Conservation (phyloP, 2,113 vertebrate genomes). For the Philantomba maxwellii region DNA sequence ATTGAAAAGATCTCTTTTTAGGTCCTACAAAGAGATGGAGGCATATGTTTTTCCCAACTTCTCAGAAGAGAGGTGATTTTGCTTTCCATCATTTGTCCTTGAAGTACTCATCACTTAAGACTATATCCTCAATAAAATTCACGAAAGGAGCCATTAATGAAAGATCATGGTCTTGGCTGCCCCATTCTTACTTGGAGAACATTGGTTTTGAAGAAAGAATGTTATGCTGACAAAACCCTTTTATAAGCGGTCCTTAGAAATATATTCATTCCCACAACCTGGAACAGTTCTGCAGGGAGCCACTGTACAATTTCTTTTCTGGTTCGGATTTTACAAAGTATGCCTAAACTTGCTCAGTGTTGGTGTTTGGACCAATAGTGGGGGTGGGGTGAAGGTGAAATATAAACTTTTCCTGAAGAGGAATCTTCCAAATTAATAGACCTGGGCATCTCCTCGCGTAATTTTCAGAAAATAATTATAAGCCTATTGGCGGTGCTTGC, state of each 20-base stretch:
- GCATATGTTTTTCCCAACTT: background rate
- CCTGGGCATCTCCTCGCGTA: background rate
- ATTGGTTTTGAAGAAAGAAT: background rate
- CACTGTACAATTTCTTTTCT: background rate
- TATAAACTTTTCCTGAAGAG: background rate
- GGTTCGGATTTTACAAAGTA: background rate
- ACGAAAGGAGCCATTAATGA: background rate
- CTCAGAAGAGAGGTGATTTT: background rate
- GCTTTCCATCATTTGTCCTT: background rate
- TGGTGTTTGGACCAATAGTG: background rate
- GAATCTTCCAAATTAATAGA: background rate
- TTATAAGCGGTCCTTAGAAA: background rate
- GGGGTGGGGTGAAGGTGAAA: background rate
- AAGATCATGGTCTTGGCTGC: background rate
- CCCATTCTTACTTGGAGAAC: background rate
- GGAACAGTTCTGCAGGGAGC: background rate
- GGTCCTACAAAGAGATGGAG: background rate
- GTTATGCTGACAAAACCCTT: background rate
- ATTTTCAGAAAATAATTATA: conserved; percentile 50
- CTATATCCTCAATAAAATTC: background rate
- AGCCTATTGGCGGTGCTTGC: background rate
- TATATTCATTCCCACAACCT: background rate
- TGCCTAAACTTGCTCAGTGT: background rate
- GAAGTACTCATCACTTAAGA: background rate
- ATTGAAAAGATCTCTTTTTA: background rate